Evolutionary conservation across 2,888 invertebrate species (phyloP), one percentile per base, ranked within the genome.

Genomic region (Maniola hyperantus): DNA sequence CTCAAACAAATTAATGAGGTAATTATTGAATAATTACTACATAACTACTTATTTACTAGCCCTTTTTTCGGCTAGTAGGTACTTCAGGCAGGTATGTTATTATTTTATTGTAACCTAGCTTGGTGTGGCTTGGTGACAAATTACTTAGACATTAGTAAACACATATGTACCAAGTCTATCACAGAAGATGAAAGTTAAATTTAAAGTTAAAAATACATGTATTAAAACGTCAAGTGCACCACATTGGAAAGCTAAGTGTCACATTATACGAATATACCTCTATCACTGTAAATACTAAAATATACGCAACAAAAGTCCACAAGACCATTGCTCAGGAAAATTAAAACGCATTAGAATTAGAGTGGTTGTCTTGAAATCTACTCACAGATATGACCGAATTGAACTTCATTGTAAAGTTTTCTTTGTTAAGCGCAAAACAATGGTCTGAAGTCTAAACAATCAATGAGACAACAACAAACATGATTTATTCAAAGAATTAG

Each of bases 191-290:
- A 67, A 82, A 78, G 64, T 76, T 78, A 7, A 80, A n/a, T 68
- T 79, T 76, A 13, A 80, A 67, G 65, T 79, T 74, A 67, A 73
- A 76, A 10, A 71, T 77, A 72, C 80, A 83, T 65, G 70, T 75
- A 50, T 69, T 72, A 53, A 77, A 73, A 26, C 71, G 68, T n/a
- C 77, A 59, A 10, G 68, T 70, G 66, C 80, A 83, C 77, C 76
- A 79, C 71, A 82, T 71, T 8, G 81, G 80, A 53, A 83, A 74
- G 46, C 70, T 72, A n/a, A 81, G 58, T n/a, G 80, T 79, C 57
- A 79, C 58, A 72, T 80, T 80, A 64, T 77, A 81, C 54, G 68
- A 62, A 55, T 74, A 77, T 85, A 85, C 85, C 84, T 85, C 79
- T 15, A 79, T 44, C 6, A 79, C 15, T 6, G 73, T 54, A 6